A percentile compares a stretch with the other conserved stretches of the same genome.
Evolutionary conservation across 2,797 vertebrate species (phyloP).

Genomic region (Cuniculus paca): DNA sequence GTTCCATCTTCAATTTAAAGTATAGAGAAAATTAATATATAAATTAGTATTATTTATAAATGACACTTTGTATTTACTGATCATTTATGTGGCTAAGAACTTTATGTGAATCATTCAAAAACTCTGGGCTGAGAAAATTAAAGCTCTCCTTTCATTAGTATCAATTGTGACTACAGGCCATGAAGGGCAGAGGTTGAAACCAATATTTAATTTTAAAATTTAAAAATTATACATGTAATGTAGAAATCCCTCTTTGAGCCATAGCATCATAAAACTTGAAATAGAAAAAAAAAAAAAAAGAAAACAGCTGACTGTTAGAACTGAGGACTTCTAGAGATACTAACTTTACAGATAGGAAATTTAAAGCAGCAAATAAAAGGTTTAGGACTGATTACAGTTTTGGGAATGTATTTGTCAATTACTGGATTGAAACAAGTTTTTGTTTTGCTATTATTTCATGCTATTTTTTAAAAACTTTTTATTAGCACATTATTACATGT

Average conservation of each 20-base stretch:
- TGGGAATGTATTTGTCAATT: neutral
- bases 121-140: neutral
- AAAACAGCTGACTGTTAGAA: neutral
- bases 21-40: conserved; percentile 21
- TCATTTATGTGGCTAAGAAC: neutral
- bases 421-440: conserved; percentile 7
- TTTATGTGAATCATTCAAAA: conserved; percentile 44
- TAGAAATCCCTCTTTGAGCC: conserved; percentile 27
- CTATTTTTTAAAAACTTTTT: neutral
- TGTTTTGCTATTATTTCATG: neutral
- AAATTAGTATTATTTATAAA: conserved; percentile 39
- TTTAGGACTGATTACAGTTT: neutral
- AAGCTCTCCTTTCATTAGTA: conserved; percentile 30
- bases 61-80: neutral
- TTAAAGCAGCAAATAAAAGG: conserved; percentile 4
- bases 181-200: neutral
- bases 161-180: neutral
- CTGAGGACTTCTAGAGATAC: neutral
- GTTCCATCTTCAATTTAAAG: conserved; percentile 15
- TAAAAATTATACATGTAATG: conserved; percentile 17
- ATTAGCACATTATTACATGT: neutral
- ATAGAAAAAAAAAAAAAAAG: neutral
- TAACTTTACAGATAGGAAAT: neutral
- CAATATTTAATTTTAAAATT: conserved; percentile 61
- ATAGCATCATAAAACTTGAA: conserved; percentile 5